Base-by-base conservation (phyloP, 1,140 invertebrate species). In the Bombus pyrosoma region DNA sequence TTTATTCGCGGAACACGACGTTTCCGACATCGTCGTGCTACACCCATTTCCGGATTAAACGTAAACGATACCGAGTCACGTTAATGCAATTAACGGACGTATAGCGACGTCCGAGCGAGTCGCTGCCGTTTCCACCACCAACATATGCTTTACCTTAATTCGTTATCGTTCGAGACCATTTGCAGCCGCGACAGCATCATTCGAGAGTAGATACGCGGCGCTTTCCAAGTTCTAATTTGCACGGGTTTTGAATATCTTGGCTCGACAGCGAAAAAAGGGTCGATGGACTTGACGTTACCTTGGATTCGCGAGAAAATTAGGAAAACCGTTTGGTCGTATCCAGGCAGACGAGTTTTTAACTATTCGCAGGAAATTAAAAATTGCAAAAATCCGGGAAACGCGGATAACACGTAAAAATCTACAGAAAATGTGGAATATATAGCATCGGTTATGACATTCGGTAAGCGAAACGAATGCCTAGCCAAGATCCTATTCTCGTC, bases 31-130 rank as follows among this genome's bases (percentile, higher is more conserved):
- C 18, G 18, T 53, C 47, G 47, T 22, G 73, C n/a, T 53, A 15
- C 47, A 34, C 5, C 73, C 73, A 53, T 75, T 75, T 34, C 73
- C 73, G 12, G 73, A 75, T 75, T 75, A 75, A 75, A 75, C 73
- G 73, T 75, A 75, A 75, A 75, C 73, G 73, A 75, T 75, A 75
- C 47, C 73, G 22, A 57, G 73, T 75, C 73, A 75, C 25, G 43
- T 57, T 75, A 75, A 75, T 57, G 47, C 73, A 75, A 75, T 57
- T 75, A 75, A 75, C 73, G 43, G 43, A 13, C 47, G 32, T 32
- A 66, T 2, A 28, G 32, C 47, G 47, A 22, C 18, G 47, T 53
- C 47, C 47, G 41, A n/a, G 43, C 18, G 41, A 32, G 28, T 15
- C 5, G 18, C 28, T 25, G 18, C 43, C 18, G 32, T 47, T 43